A percentile compares a stretch with the other conserved stretches of the same genome.
phyloP scores from a whole-genome alignment of 2,888 invertebrate species.

The Sturmia bella region DNA sequence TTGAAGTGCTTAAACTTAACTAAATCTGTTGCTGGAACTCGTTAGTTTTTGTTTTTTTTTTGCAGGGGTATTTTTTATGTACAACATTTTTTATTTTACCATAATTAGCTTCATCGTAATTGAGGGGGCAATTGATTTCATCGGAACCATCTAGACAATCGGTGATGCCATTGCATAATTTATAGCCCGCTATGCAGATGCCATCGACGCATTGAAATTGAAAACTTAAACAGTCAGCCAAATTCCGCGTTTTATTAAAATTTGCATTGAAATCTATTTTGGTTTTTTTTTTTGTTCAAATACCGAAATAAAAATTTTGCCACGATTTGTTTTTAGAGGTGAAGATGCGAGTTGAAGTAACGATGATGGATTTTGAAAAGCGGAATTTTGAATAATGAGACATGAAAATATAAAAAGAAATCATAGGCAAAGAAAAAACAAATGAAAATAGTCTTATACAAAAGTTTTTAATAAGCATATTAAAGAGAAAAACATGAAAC shows the following conservation, averaged over 20 bases:
- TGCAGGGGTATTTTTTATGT: slow-evolving; percentile 4
- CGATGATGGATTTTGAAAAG: slow-evolving; percentile 33
- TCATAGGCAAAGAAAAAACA: slow-evolving; percentile 55
- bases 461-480: not conserved
- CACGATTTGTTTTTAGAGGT: slow-evolving; percentile 32
- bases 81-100: slow-evolving; percentile 72
- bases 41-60: slow-evolving; percentile 37
- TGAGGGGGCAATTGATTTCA: slow-evolving; percentile 84
- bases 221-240: slow-evolving; percentile 79
- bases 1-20: slow-evolving; percentile 45
- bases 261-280: slow-evolving; percentile 75
- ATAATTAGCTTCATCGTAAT: slow-evolving; percentile 80
- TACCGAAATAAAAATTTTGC: slow-evolving; percentile 23
- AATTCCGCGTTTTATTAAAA: slow-evolving; percentile 78
- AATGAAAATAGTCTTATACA: not conserved
- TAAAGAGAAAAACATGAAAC: slow-evolving; percentile 16
- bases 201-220: slow-evolving; percentile 86
- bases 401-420: slow-evolving; percentile 51
- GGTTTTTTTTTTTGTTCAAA: slow-evolving; percentile 70
- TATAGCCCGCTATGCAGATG: slow-evolving; percentile 84
- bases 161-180: slow-evolving; percentile 84
- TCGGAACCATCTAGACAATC: slow-evolving; percentile 86
- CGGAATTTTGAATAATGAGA: slow-evolving; percentile 54
- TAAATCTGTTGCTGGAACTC: slow-evolving; percentile 43
- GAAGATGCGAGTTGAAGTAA: slow-evolving; percentile 38